These are phyloP conservation scores for Enteromius mattozi DNA, from an alignment of 2,797 vertebrate genomes.

Conservation along the genomic window DNA sequence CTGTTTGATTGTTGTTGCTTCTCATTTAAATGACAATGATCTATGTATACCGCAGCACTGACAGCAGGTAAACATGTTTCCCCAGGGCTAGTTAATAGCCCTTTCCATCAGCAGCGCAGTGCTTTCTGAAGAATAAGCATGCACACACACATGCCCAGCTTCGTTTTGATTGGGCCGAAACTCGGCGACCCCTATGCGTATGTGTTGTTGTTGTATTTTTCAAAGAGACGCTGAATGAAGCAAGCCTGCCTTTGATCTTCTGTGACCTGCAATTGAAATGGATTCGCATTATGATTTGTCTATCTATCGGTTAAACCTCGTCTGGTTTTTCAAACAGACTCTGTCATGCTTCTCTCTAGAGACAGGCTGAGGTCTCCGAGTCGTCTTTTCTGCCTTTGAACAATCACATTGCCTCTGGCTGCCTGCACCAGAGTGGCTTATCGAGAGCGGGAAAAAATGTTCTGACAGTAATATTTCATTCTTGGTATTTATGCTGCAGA, in stretches of 20 bases:
- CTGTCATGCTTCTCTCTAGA: conserved; percentile 50
- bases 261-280: conserved; percentile 53
- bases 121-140: conserved; percentile 53
- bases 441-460: conserved; percentile 43
- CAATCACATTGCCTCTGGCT: conserved; percentile 55
- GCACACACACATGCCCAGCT: not conserved
- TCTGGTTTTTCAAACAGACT: conserved; percentile 45
- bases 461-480: conserved; percentile 56
- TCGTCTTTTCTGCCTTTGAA: conserved; percentile 58
- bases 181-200: not conserved
- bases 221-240: conserved; percentile 48
- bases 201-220: conserved; percentile 31
- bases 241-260: conserved; percentile 53
- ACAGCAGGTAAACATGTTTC: conserved; percentile 68
- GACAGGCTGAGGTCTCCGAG: conserved; percentile 52
- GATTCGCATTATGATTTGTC: conserved; percentile 56
- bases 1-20: conserved; percentile 67
- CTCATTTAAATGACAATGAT: conserved; percentile 69
- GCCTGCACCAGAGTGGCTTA: conserved; percentile 50
- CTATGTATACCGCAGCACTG: conserved; percentile 62
- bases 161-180: conserved; percentile 43
- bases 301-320: conserved; percentile 53
- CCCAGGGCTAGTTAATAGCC: conserved; percentile 58
- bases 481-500: conserved; percentile 33
- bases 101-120: conserved; percentile 57